Base-by-base conservation (phyloP, 2,888 invertebrate genomes). In the Tinea trinotella region DNA sequence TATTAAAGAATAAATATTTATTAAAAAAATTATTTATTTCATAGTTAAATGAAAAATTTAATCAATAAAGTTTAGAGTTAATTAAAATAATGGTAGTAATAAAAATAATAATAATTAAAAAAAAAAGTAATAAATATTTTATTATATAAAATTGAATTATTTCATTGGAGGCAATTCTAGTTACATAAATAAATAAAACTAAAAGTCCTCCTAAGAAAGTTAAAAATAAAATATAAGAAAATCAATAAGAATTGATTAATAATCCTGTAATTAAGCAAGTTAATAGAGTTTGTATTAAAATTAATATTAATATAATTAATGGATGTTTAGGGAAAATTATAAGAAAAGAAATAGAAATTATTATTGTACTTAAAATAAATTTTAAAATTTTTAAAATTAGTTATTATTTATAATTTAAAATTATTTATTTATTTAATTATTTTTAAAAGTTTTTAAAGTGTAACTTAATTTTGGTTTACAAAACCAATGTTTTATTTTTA, bases 401-500 rank as follows among this genome's bases (percentile, higher is more conserved):
- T 90, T 90, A 89, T 76, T 60, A 76, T 90, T 76, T 90, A 90
- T 89, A 83, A 88, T 90, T 90, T 89, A 88, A 87, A 85, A 89
- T 90, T 90, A 89, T 88, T 68, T 87, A 88, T 83, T 85, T 72
- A 7, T 55, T 65, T 63, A 74, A 76, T 85, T 86, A 86, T 87
- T 85, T 79, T 82, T 86, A 89, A 87, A 88, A 84, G 57, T 54
- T 61, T n/a, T 73, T 75, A 87, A n/a, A n/a, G n/a, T n/a, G n/a
- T n/a, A n/a, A n/a, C n/a, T n/a, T 89, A 88, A 75, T 80, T 87
- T 88, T 89, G 88, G 64, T 88, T 90, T 90, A 90, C 89, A n/a
- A 90, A 87, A 90, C 86, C 88, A 89, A 87, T 86, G 79, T 90
- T 90, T 89, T n/a, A n/a, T 89, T n/a, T n/a, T n/a, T 50, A 89